phyloP scores from a whole-genome alignment of 2,113 vertebrate genomes.

The Ovibos moschatus region DNA sequence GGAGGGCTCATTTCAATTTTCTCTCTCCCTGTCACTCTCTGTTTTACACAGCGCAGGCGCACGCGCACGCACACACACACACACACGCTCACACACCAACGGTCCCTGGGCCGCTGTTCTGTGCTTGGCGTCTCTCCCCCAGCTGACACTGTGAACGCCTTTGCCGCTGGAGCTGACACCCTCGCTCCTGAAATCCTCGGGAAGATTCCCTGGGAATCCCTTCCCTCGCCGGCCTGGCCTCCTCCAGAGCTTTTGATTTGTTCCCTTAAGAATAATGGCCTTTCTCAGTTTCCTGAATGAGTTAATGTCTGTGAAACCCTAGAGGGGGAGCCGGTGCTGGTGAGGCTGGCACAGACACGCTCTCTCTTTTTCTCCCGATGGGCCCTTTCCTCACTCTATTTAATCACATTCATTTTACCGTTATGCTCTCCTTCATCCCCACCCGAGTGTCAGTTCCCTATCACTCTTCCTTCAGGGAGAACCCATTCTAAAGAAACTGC shows the following conservation, averaged over 20 bases:
- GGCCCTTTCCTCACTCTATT: background rate
- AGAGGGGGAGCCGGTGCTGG: background rate
- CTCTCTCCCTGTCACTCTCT: background rate
- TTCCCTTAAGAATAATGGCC: background rate
- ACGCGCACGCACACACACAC: background rate
- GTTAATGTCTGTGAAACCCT: fast-evolving
- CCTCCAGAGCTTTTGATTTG: background rate
- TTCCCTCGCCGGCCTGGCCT: background rate
- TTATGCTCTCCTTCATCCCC: background rate
- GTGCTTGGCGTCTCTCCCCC: fast-evolving
- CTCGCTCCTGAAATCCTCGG: fast-evolving
- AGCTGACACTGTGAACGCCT: background rate
- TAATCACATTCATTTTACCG: fast-evolving
- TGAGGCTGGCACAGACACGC: background rate
- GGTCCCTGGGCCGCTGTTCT: background rate
- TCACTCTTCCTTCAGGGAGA: background rate
- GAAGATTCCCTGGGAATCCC: background rate
- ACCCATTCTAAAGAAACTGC: background rate
- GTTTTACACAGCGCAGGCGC: background rate
- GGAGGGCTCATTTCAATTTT: background rate
- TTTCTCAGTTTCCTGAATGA: background rate
- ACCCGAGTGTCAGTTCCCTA: background rate
- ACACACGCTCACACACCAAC: fast-evolving
- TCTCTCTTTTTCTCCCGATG: fast-evolving
- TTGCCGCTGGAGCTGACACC: background rate